phyloP scores from a whole-genome alignment of 2,113 vertebrate genomes.

The Anser brachyrhynchus region DNA sequence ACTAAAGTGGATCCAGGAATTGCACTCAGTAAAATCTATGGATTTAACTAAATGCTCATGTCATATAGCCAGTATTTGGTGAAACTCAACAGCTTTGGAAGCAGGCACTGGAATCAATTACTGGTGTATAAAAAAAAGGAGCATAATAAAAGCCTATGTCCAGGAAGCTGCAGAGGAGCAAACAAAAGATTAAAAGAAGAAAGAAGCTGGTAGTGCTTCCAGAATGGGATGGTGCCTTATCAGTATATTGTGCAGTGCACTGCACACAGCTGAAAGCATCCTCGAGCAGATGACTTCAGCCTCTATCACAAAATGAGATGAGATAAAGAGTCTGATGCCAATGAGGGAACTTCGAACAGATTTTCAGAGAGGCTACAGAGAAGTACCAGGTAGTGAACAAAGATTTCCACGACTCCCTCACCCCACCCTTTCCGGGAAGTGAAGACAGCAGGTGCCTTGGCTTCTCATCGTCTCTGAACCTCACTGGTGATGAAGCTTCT shows the following conservation, averaged over 20 bases:
- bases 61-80: not conserved
- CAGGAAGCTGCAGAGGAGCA: not conserved
- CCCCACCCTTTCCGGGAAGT: not conserved
- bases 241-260: not conserved
- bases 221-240: not conserved
- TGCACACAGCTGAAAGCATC: not conserved
- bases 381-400: not conserved
- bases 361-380: not conserved
- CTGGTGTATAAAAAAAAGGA: not conserved
- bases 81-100: not conserved
- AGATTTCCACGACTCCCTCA: slow-evolving; percentile 7
- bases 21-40: not conserved
- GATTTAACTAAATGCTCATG: not conserved
- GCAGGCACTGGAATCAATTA: not conserved
- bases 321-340: not conserved
- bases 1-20: not conserved
- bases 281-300: not conserved
- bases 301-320: not conserved
- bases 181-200: not conserved
- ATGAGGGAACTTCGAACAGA: not conserved
- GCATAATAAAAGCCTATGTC: not conserved
- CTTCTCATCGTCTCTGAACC: slow-evolving; percentile 21
- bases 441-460: not conserved
- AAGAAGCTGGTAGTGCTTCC: not conserved
- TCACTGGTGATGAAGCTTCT: not conserved